These are phyloP conservation scores for Grallaria varia DNA, from an alignment of 2,113 vertebrate genomes.

Conservation along the genomic window DNA sequence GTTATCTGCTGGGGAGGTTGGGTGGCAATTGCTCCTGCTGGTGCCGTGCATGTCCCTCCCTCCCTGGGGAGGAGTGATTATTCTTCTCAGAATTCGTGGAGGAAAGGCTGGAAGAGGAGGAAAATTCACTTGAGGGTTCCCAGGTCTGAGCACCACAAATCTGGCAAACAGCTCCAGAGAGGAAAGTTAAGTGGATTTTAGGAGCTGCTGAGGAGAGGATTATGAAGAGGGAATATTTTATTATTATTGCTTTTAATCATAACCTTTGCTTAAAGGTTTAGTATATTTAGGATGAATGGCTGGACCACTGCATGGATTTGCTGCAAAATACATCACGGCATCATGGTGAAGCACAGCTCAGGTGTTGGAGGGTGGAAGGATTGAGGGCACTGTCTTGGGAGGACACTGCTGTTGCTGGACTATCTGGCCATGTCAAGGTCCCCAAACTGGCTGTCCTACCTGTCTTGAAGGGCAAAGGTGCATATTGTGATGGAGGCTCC, in stretches of 20 bases:
- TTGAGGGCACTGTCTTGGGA: background rate
- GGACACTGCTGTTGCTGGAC: background rate
- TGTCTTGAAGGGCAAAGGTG: background rate
- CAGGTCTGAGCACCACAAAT: background rate
- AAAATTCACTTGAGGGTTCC: background rate
- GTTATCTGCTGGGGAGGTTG: background rate
- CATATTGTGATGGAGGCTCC: accelerated
- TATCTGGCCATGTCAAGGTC: background rate
- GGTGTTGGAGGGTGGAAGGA: background rate
- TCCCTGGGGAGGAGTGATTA: background rate
- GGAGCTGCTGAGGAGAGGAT: background rate
- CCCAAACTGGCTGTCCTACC: background rate
- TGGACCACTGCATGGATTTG: background rate
- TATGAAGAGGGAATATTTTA: background rate
- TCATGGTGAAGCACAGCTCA: accelerated
- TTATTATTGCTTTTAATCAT: background rate
- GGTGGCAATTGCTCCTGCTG: background rate
- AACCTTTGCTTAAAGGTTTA: background rate
- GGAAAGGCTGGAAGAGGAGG: background rate
- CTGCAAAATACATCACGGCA: background rate
- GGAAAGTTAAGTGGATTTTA: background rate
- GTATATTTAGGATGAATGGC: background rate
- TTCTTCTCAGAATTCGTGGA: background rate
- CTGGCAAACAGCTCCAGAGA: background rate
- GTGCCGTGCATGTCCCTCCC: background rate